These are phyloP conservation scores for Reticulitermes lucifugus DNA, from an alignment of 2,888 invertebrate genomes.

Conservation along the genomic window DNA sequence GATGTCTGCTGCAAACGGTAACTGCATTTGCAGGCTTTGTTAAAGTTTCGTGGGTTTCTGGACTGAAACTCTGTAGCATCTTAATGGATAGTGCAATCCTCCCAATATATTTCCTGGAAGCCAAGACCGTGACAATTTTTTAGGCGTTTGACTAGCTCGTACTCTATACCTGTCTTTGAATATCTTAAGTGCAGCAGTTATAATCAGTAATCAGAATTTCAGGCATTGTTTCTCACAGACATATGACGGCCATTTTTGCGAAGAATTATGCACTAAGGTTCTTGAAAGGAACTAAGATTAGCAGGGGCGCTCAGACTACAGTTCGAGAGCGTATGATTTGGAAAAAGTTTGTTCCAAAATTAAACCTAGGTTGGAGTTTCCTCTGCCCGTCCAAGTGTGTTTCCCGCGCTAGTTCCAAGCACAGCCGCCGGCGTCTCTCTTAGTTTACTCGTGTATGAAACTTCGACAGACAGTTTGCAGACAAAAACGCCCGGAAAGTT, in stretches of 20 bases:
- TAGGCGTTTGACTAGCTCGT: too few species aligned
- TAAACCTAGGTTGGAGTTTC: constrained; percentile 34
- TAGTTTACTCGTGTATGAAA: neutral
- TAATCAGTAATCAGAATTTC: too few species aligned
- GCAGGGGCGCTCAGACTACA: neutral
- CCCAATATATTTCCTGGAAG: too few species aligned
- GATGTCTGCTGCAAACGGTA: too few species aligned
- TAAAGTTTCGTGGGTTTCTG: too few species aligned
- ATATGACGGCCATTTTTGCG: constrained; percentile 1
- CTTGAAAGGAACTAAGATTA: neutral
- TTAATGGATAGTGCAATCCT: too few species aligned
- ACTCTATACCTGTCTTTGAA: too few species aligned
- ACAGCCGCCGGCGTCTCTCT: constrained; percentile 28
- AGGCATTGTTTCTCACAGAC: too few species aligned
- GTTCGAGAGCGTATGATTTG: constrained; percentile 22
- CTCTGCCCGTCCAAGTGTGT: neutral
- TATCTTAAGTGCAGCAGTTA: too few species aligned
- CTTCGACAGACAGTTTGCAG: constrained; percentile 26
- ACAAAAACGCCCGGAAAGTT: constrained; percentile 20
- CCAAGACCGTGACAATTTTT: too few species aligned
- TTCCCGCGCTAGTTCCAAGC: constrained; percentile 20
- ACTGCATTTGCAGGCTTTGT: too few species aligned
- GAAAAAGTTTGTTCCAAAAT: constrained; percentile 39
- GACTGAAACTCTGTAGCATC: too few species aligned
- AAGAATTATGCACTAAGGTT: neutral